Evolutionary conservation across 2,797 vertebrate genomes (phyloP), one percentile per base, ranked within the genome.

Genomic region (Bryconaethiops microstoma): DNA sequence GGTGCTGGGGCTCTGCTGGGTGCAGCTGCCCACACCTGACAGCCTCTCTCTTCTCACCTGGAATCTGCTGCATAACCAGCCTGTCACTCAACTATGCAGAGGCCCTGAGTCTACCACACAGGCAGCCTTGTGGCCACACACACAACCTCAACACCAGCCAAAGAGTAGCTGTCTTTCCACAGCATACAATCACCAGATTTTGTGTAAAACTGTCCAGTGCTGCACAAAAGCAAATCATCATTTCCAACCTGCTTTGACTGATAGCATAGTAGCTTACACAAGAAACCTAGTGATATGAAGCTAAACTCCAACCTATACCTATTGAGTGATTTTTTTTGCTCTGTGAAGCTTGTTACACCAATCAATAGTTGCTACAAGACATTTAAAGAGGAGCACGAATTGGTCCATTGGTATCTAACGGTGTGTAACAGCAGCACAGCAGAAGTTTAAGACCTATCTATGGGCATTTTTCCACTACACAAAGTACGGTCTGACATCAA

Each of bases 1-100:
- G 88, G 88, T 91, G 88, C 90, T 89, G 88, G 88, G 73, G 86
- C 90, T 74, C 92, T 88, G 92, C 88, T 89, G 92, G 92, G 89
- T 90, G 86, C 83, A 80, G 80, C 77, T 82, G 82, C 83, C 77
- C 85, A 83, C 78, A 87, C 79, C 86, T 86, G 83, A 86, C 85
- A 84, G 82, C 77, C 35, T 83, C 81, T 74, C 81, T 73, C 79
- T 78, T 74, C 54, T 86, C 82, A 81, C 86, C 85, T 82, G 73
- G 77, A 88, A 86, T 87, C 86, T 85, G 74, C 74, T 83, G 39
- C 77, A 64, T 83, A 77, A 81, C 84, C 87, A 87, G 79, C 87
- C 88, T 87, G 87, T 90, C 88, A 89, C 89, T 85, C 74, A 80
- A 67, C 59, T 73, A 60, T 77, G 83, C 64, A 73, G 64, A 77